phyloP scores from a whole-genome alignment of 2,113 vertebrate genomes.

The Guaruba guarouba region DNA sequence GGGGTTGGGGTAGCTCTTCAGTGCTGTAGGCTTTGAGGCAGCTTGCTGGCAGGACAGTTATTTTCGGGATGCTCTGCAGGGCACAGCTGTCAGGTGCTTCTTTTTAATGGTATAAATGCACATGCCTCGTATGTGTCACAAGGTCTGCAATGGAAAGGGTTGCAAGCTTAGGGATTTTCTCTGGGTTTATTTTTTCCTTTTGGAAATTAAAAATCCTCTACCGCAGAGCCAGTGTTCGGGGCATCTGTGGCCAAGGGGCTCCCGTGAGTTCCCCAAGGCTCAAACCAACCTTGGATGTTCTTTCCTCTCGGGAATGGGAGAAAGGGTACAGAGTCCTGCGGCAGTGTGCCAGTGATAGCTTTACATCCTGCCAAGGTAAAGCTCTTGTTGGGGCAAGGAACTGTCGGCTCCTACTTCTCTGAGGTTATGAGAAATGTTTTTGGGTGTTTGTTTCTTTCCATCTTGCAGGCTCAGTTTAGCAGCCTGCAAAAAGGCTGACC shows the following conservation, averaged over 20 bases:
- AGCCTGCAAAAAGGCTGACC: neutral
- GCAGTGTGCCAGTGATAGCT: neutral
- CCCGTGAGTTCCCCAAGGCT: neutral
- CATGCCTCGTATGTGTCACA: accelerated
- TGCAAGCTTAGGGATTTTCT: neutral
- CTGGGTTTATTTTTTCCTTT: neutral
- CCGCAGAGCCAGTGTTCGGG: neutral
- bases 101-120: neutral
- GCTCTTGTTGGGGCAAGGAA: neutral
- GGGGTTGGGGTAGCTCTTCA: neutral
- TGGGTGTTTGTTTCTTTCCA: neutral
- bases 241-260: neutral
- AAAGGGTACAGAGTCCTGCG: neutral
- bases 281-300: neutral
- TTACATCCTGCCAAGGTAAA: neutral
- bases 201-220: neutral
- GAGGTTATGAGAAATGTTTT: neutral
- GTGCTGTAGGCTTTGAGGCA: neutral
- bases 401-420: neutral
- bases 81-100: neutral
- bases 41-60: neutral
- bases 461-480: neutral
- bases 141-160: neutral
- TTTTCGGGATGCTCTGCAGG: neutral
- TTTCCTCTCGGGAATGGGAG: neutral